phyloP scores from a whole-genome alignment of 2,888 invertebrate genomes.

The Tetranychus truncatus region DNA sequence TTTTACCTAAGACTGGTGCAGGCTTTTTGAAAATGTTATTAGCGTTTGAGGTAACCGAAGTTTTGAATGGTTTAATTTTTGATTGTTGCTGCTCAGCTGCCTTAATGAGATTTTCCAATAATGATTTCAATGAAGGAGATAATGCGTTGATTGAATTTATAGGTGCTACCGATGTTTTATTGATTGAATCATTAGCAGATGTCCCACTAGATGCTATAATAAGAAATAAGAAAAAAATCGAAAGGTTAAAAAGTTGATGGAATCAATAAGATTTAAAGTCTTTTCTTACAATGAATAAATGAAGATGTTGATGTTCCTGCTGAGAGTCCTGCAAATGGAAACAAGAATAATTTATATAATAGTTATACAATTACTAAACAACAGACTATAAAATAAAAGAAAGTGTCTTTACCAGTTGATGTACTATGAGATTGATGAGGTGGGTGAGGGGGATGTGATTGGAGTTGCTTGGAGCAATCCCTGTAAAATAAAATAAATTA shows the following conservation, averaged over 20 bases:
- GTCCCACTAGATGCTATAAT: not conserved
- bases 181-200: not conserved
- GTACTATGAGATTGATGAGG: not conserved
- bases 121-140: constrained; percentile 13
- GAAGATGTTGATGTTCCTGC: too few species aligned
- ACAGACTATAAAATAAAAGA: not conserved
- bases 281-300: too few species aligned
- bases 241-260: not conserved
- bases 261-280: too few species aligned
- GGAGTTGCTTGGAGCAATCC: not conserved
- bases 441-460: too few species aligned
- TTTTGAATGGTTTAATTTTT: not conserved
- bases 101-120: constrained; percentile 20
- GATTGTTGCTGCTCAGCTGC: constrained; percentile 11
- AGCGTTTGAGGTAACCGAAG: not conserved
- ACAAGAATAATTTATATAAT: too few species aligned
- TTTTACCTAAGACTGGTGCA: not conserved
- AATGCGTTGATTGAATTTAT: not conserved
- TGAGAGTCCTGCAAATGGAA: too few species aligned
- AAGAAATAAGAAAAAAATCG: too few species aligned
- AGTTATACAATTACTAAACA: too few species aligned
- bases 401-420: not conserved
- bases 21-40: constrained; percentile 9
- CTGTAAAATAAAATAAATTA: not conserved
- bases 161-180: not conserved